A percentile compares a stretch with the other conserved stretches of the same genome.
phyloP scores from a whole-genome alignment of 35 echinoderm and acorn worm genomes.

The Nesometra sesokonis region DNA sequence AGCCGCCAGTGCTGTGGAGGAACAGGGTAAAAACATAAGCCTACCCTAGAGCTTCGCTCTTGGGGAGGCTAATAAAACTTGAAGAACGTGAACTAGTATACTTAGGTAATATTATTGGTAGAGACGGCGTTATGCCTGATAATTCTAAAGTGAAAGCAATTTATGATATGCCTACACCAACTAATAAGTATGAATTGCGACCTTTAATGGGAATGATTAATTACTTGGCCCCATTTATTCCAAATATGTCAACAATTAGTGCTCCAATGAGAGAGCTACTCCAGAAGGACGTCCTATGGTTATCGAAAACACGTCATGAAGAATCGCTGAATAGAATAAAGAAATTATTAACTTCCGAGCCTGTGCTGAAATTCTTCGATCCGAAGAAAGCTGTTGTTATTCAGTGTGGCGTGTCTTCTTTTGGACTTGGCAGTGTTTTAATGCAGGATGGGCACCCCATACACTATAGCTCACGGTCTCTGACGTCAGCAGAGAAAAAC shows the following conservation, averaged over 20 bases:
- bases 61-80: too few relatives aligned
- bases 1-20: background rate
- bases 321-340: conserved; percentile 14
- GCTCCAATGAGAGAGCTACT: conserved; percentile 23
- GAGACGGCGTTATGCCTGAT: background rate
- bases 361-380: conserved; percentile 28
- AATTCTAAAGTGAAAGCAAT: conserved; percentile 19
- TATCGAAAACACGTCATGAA: conserved; percentile 13
- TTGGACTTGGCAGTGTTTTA: conserved; percentile 28
- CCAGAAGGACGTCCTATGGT: conserved; percentile 8
- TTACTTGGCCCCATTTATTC: conserved; percentile 36
- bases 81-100: background rate
- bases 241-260: conserved; percentile 27
- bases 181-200: conserved; percentile 6
- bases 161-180: conserved; percentile 5
- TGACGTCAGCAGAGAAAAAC: conserved; percentile 10
- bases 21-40: too few relatives aligned
- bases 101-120: background rate
- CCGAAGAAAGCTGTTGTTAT: conserved; percentile 9
- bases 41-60: too few relatives aligned
- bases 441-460: conserved; percentile 41
- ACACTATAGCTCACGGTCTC: conserved; percentile 14
- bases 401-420: conserved; percentile 10
- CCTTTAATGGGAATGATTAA: conserved; percentile 21
- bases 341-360: conserved; percentile 1